phyloP scores from a whole-genome alignment of 2,113 vertebrate genomes.

The Orthonyx spaldingii region DNA sequence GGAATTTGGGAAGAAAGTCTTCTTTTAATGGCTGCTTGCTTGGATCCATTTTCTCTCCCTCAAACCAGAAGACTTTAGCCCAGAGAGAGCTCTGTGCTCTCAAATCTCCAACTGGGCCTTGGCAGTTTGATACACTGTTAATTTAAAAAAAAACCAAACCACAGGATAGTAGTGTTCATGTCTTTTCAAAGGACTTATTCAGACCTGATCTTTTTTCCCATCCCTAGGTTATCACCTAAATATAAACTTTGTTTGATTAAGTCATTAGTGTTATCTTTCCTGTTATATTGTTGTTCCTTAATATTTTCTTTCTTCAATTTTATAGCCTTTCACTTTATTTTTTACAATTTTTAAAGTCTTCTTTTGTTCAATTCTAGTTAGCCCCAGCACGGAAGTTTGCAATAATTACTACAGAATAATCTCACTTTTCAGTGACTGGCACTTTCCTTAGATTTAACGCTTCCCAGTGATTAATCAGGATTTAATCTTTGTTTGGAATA shows the following conservation, averaged over 20 bases:
- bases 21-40: fast-evolving
- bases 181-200: background rate
- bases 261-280: background rate
- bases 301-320: background rate
- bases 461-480: constrained; percentile 47
- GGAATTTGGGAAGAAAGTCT: background rate
- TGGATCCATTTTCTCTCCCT: background rate
- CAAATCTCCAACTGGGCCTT: background rate
- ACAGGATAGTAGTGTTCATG: background rate
- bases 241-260: background rate
- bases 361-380: constrained; percentile 9
- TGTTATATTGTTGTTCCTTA: background rate
- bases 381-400: background rate
- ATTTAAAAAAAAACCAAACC: background rate
- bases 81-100: background rate
- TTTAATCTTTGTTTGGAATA: constrained; percentile 57
- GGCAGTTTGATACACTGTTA: background rate
- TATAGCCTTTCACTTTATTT: background rate
- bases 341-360: background rate
- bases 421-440: background rate
- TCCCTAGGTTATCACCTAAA: background rate
- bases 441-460: background rate
- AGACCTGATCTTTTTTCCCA: background rate
- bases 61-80: background rate
- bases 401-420: constrained; percentile 6